Base-by-base conservation (phyloP, 2,113 vertebrate genomes). In the Hippoglossus stenolepis region DNA sequence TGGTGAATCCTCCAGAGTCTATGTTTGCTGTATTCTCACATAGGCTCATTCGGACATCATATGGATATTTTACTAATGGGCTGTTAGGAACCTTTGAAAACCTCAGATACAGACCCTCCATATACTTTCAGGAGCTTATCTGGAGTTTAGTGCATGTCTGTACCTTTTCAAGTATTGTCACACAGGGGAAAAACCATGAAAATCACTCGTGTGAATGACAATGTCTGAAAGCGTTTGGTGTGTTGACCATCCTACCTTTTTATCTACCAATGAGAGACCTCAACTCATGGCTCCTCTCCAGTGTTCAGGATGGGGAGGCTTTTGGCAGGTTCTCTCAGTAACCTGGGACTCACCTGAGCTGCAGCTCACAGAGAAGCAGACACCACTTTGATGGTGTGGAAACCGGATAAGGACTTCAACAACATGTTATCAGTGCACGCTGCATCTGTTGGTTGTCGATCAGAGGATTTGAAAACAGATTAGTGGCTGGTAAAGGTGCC, bases 391-490 rank as follows among this genome's bases (percentile, higher is more conserved):
- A 86, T 73, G 54, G 82, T 85, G 84, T 72, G 63, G 51, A 78
- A 77, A 68, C 43, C n/a, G 77, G 88, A 90, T 89, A 88, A 85
- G 78, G 74, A 31, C 79, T 88, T 87, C 82, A 87, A 87, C 85
- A 70, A 76, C 56, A 63, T 57, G 57, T 70, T 87, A 87, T 86
- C 83, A 69, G 70, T 28, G 18, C 64, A 51, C 18, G 63, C 68
- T 69, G 65, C 75, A 80, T 83, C 80, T 84, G 66, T 54, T 23
- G 24, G 66, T n/a, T 8, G 4, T 80, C 6, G 14, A 82, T 84
- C 78, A 61, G 21, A 82, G 77, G 58, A 83, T 85, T 68, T 65
- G 24, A 70, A 76, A 73, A 71, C 59, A 73, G 72, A 84, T 68
- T 70, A 66, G 59, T 0, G 3, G 18, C 43, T 18, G 47, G 64